phyloP scores from a whole-genome alignment of 2,888 invertebrate species.

The Alsophila aescularia region DNA sequence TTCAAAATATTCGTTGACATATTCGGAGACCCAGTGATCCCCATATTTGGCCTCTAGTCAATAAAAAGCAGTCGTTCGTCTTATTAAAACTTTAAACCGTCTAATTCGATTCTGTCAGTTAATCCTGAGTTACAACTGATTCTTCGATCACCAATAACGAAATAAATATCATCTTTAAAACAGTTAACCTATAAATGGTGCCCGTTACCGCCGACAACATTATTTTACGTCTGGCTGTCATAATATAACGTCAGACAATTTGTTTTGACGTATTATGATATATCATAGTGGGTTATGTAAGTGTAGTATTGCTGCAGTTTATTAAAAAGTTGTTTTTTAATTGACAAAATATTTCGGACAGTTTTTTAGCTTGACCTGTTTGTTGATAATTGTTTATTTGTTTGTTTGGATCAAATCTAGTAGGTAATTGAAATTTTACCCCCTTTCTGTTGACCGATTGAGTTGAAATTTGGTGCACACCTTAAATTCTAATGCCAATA shows the following conservation, averaged over 20 bases:
- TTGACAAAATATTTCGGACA: constrained; percentile 1
- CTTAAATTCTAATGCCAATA: too few species aligned
- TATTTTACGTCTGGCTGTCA: constrained; percentile 30
- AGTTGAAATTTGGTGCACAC: too few species aligned
- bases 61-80: constrained; percentile 2
- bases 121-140: constrained; percentile 22
- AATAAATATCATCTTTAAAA: constrained; percentile 15
- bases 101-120: constrained; percentile 18
- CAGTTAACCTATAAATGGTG: constrained; percentile 15
- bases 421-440: too few species aligned
- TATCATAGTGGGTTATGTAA: constrained; percentile 39
- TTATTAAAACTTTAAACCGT: constrained; percentile 10
- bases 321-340: not conserved
- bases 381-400: too few species aligned
- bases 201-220: constrained; percentile 19
- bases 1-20: too few species aligned
- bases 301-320: not conserved
- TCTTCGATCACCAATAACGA: constrained; percentile 10
- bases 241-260: constrained; percentile 41
- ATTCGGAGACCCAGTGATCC: too few species aligned
- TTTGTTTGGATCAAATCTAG: too few species aligned
- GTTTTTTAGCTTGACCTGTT: too few species aligned
- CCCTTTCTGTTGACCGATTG: too few species aligned
- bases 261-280: constrained; percentile 55
- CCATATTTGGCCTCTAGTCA: too few species aligned